These are phyloP conservation scores for Malthinus flaveolus DNA, from an alignment of 2,888 invertebrate genomes.

Conservation along the genomic window DNA sequence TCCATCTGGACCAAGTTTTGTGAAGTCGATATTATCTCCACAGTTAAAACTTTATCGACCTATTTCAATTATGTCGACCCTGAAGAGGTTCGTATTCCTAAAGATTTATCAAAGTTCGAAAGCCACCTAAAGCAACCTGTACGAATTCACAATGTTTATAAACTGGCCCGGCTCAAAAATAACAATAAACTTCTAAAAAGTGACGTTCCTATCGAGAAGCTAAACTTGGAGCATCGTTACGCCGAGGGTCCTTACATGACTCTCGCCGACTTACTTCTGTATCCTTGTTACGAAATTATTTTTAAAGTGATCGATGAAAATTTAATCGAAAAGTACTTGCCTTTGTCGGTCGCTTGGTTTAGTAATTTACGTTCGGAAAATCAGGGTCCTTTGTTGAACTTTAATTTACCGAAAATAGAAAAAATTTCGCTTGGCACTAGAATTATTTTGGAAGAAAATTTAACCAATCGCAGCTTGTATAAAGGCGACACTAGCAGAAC, in stretches of 20 bases:
- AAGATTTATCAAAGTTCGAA: constrained; percentile 78
- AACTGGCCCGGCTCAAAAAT: constrained; percentile 65
- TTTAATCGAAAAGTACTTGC: constrained; percentile 57
- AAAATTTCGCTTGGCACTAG: constrained; percentile 20
- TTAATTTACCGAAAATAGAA: constrained; percentile 10
- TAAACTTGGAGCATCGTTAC: constrained; percentile 69
- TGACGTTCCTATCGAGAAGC: constrained; percentile 56
- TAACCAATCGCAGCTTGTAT: constrained; percentile 65
- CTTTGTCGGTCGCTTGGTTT: constrained; percentile 69
- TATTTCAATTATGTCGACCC: constrained; percentile 33
- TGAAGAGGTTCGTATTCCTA: constrained; percentile 59
- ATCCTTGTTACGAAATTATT: constrained; percentile 69
- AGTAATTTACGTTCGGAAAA: constrained; percentile 36
- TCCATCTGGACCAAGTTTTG: constrained; percentile 93
- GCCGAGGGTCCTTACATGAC: constrained; percentile 84
- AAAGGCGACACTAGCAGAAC: constrained; percentile 78
- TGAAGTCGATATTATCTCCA: constrained; percentile 76
- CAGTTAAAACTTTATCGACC: constrained; percentile 57
- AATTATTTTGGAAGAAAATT: constrained; percentile 27
- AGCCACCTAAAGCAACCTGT: constrained; percentile 82
- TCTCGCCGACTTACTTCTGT: constrained; percentile 80
- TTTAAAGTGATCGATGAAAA: constrained; percentile 55
- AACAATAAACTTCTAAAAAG: constrained; percentile 51
- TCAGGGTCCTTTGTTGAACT: constrained; percentile 23
- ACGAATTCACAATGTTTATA: constrained; percentile 82